Conservation (phyloP, 2,888 invertebrate genomes). For the Ectemnius continuus region DNA sequence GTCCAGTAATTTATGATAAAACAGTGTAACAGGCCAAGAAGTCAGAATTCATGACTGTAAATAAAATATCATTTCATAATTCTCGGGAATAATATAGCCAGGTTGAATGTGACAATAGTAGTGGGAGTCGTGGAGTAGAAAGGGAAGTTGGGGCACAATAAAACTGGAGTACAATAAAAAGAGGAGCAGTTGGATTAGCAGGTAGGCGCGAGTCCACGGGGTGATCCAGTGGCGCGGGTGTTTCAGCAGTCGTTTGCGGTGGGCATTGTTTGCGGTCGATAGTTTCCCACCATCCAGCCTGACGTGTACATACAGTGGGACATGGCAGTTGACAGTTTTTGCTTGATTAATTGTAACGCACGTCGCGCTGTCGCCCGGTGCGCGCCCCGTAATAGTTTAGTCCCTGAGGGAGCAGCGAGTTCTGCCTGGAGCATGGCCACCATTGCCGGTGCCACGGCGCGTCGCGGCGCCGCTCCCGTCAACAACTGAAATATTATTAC, state of each 20-base stretch:
- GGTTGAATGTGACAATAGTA: too few species aligned
- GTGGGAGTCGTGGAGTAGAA: too few species aligned
- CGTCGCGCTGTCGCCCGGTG: conserved; percentile 27
- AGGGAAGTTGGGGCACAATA: too few species aligned
- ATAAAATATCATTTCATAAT: too few species aligned
- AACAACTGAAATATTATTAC: too few species aligned
- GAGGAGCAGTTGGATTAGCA: conserved; percentile 26
- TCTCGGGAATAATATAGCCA: too few species aligned
- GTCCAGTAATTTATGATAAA: too few species aligned
- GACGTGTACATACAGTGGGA: conserved; percentile 48
- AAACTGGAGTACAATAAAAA: too few species aligned
- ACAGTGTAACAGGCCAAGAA: too few species aligned
- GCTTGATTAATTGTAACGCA: conserved; percentile 68
- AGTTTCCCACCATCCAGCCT: conserved; percentile 59
- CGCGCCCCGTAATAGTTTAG: conserved; percentile 44
- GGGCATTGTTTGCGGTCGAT: conserved; percentile 68
- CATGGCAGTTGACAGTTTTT: conserved; percentile 70
- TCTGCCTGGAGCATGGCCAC: not conserved
- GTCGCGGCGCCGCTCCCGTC: too few species aligned
- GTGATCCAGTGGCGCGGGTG: conserved; percentile 54
- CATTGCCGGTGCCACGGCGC: too few species aligned
- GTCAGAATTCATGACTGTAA: too few species aligned
- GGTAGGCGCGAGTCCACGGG: conserved; percentile 31
- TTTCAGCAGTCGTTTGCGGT: conserved; percentile 36
- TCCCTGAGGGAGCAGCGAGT: conserved; percentile 11